These are phyloP conservation scores for Brachyalestes nurse DNA, from an alignment of 2,797 vertebrate genomes.

Conservation along the genomic window DNA sequence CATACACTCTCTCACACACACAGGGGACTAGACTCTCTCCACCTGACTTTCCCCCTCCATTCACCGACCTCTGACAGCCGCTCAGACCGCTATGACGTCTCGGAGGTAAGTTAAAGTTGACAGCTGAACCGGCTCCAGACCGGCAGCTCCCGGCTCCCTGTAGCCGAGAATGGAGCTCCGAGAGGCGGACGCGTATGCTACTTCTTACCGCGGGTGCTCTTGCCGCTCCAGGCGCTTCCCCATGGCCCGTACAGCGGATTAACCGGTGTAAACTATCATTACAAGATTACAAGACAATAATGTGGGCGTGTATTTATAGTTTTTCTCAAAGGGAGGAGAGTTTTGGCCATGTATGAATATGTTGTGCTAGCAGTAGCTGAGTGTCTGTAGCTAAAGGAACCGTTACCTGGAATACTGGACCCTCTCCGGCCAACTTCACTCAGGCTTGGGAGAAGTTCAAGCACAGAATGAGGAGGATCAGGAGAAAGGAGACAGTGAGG, in stretches of 20 bases:
- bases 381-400: not conserved
- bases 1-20: slow-evolving; percentile 13
- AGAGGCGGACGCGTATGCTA: slow-evolving; percentile 33
- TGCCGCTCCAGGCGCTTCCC: not conserved
- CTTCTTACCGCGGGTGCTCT: not conserved
- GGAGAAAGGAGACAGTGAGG: not conserved
- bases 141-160: not conserved
- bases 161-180: not conserved
- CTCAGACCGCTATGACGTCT: slow-evolving; percentile 82
- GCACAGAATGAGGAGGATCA: slow-evolving; percentile 1
- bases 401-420: not conserved
- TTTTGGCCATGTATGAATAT: not conserved
- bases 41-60: slow-evolving; percentile 52
- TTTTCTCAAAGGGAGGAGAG: not conserved
- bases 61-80: slow-evolving; percentile 68
- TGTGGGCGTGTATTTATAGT: not conserved
- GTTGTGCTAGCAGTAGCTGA: not conserved
- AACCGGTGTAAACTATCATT: no score
- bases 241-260: not conserved
- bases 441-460: slow-evolving; percentile 3
- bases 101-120: slow-evolving; percentile 79
- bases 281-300: no score
- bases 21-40: slow-evolving; percentile 39
- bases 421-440: not conserved
- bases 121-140: not conserved